Evolutionary conservation across 2,888 invertebrate species (phyloP).

Genomic region (Scaptomyza caliginosa): DNA sequence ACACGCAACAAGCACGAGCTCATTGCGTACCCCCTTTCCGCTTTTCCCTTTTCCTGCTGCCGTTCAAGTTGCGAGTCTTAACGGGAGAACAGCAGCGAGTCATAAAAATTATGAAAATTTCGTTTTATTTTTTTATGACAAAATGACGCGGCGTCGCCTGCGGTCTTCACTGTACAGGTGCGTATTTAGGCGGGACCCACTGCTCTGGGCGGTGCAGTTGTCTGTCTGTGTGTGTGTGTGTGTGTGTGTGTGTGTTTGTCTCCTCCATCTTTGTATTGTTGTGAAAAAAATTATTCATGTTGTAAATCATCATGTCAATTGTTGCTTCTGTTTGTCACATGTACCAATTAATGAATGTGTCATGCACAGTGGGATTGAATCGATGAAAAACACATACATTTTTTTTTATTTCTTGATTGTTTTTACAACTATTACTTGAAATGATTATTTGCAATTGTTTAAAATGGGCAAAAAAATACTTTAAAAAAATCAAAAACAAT

Average conservation of each 20-base stretch:
- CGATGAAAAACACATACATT: neutral
- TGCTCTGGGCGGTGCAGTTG: no score
- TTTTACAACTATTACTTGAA: no score
- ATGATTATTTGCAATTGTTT: no score
- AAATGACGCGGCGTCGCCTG: constrained; percentile 52
- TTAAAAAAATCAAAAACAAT: no score
- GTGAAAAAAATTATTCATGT: constrained; percentile 65
- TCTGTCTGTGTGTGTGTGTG: constrained; percentile 5
- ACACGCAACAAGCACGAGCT: constrained; percentile 54
- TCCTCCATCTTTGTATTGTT: constrained; percentile 27
- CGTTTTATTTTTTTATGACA: constrained; percentile 74
- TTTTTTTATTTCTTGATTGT: neutral
- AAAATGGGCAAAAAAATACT: no score
- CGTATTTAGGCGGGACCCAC: constrained; percentile 12
- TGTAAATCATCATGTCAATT: constrained; percentile 72
- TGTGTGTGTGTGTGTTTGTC: constrained; percentile 21
- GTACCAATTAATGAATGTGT: constrained; percentile 4
- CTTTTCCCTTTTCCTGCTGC: neutral
- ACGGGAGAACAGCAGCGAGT: constrained; percentile 53
- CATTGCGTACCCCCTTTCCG: neutral
- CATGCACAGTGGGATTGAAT: constrained; percentile 32
- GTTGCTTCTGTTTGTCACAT: constrained; percentile 37
- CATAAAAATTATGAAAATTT: constrained; percentile 78
- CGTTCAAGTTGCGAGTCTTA: constrained; percentile 13
- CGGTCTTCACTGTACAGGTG: constrained; percentile 58